Conservation (phyloP, 2,113 vertebrate species). For the Marmota flaviventris region DNA sequence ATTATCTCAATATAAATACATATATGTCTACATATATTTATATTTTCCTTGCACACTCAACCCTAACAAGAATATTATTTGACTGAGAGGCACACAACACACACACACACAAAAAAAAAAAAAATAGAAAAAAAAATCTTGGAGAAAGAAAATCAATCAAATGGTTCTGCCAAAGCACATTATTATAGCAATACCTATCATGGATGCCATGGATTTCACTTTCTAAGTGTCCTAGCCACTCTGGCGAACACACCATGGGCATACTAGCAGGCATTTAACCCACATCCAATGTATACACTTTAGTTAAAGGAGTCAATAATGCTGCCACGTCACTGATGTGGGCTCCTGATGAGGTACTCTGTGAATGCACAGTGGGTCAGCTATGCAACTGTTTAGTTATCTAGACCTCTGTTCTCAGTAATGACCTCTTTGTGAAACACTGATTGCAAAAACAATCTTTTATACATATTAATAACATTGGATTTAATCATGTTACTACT, state of each 20-base stretch:
- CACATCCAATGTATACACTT: background rate
- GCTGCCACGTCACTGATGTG: background rate
- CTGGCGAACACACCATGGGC: background rate
- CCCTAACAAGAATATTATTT: constrained; percentile 40
- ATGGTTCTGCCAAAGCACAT: background rate
- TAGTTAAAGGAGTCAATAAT: background rate
- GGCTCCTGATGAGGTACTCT: background rate
- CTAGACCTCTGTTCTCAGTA: background rate
- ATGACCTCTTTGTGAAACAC: background rate
- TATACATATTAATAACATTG: background rate
- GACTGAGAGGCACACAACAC: background rate
- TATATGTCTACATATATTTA: background rate
- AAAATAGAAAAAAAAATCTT: background rate
- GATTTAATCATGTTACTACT: background rate
- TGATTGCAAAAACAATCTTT: background rate
- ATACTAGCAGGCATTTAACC: background rate
- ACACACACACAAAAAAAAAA: no score
- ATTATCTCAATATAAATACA: background rate
- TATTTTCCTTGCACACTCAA: background rate
- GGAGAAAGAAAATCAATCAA: background rate
- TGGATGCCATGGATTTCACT: background rate
- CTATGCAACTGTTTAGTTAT: background rate
- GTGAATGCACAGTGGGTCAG: background rate
- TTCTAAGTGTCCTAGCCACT: background rate
- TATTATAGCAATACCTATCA: background rate